phyloP scores from a whole-genome alignment of 2,113 vertebrate species.

The Hepsetus odoe region DNA sequence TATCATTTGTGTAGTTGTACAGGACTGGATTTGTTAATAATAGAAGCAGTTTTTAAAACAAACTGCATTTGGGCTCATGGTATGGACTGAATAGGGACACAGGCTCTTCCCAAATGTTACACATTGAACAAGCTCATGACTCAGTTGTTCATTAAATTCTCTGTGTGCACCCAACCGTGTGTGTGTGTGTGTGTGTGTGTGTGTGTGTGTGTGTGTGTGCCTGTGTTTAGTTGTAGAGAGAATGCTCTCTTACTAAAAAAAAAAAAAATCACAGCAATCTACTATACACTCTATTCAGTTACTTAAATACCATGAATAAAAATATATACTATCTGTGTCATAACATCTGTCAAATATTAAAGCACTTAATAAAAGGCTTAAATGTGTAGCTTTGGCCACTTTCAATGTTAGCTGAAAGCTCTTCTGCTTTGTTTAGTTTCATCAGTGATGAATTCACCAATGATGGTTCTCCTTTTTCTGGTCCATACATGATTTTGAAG shows the following conservation, averaged over 20 bases:
- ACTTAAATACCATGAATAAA: constrained; percentile 13
- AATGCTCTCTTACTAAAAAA: constrained; percentile 28
- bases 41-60: not conserved
- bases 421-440: not conserved
- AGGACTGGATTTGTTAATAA: not conserved
- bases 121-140: constrained; percentile 16
- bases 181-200: not conserved
- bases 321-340: too few relatives aligned
- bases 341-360: constrained; percentile 5
- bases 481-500: not conserved
- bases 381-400: not conserved
- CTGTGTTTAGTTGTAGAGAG: constrained; percentile 32
- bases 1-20: too few relatives aligned
- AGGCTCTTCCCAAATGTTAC: not conserved
- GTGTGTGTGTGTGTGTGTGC: constrained; percentile 44
- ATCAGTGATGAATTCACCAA: not conserved
- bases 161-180: not conserved
- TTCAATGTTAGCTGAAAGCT: not conserved
- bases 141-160: not conserved
- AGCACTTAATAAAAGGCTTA: not conserved
- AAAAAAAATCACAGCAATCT: constrained; percentile 31
- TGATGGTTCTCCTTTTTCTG: not conserved
- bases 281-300: constrained; percentile 17
- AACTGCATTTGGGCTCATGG: not conserved
- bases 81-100: not conserved